Evolutionary conservation across 2,888 invertebrate genomes (phyloP), one percentile per base, ranked within the genome.

Genomic region (Drosophila anomalata): DNA sequence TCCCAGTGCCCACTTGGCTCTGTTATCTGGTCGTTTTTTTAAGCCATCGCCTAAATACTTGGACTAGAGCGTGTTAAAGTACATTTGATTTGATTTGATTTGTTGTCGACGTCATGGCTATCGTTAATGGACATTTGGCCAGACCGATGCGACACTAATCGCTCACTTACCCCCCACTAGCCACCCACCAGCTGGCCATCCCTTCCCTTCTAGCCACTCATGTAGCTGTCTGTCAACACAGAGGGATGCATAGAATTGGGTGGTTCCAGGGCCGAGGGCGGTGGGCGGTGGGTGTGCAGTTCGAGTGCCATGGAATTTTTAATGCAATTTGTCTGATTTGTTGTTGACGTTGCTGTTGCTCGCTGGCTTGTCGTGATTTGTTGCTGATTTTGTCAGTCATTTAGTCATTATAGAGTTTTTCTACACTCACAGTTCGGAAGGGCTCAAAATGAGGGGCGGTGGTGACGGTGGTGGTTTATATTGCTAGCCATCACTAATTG

Each of bases 241-340:
- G 65, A 14, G 33, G 14, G 51, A 51, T 51, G 33, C 33, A 51
- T 31, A 44, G 44, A 20, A 20, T 11, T 44, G 44, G 22, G 44
- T 17, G 14, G 50, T 20, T 42, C 33, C 2, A 29, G 14, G 36
- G 36, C 33, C 12, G 33, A 11, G 11, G 12, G 36, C 31, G 31
- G 9, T 33, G 5, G n/a, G 6, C 6, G 36, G n/a, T 36, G 36
- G 33, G n/a, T 14, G n/a, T 36, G 63, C 31, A 11, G 20, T 73
- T 81, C 77, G 75, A 84, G 82, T 84, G 87, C 76, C 78, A 84
- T 70, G 80, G 84, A 85, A 85, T 85, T 85, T 85, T 85, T 85
- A 85, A 85, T 85, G 84, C 84, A 85, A 87, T 85, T 85, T 88
- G 88, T 80, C 82, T 87, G 86, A 81, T 80, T 88, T 83, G 87